Conservation (phyloP, 2,888 invertebrate species). For the Orthosia incerta region DNA sequence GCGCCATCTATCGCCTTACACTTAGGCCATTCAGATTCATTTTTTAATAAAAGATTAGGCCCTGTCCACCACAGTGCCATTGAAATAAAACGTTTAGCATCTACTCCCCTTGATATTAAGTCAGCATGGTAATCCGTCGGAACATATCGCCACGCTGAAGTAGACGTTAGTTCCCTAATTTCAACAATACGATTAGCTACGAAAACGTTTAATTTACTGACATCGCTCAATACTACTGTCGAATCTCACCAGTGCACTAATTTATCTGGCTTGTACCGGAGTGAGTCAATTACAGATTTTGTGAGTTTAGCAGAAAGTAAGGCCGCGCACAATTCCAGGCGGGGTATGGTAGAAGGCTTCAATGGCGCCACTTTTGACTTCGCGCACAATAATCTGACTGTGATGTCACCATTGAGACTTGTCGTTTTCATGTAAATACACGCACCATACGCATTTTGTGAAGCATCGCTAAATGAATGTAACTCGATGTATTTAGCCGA, state of each 20-base stretch:
- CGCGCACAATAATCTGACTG: too few relatives aligned
- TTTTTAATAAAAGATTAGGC: too few relatives aligned
- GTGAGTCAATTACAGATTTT: constrained; percentile 34
- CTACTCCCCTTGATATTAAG: constrained; percentile 56
- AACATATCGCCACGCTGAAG: constrained; percentile 57
- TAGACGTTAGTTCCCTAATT: too few relatives aligned
- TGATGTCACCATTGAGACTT: too few relatives aligned
- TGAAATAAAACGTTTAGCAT: constrained; percentile 16
- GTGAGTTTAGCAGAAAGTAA: constrained; percentile 1
- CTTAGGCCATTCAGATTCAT: too few relatives aligned
- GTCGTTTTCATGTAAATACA: too few relatives aligned
- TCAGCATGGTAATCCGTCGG: constrained; percentile 62
- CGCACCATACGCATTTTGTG: too few relatives aligned
- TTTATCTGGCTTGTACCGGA: constrained; percentile 30
- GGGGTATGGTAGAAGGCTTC: constrained; percentile 66
- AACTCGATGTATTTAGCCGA: too few relatives aligned
- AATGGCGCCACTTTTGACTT: too few relatives aligned
- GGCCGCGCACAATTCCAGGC: constrained; percentile 65
- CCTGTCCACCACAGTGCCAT: constrained; percentile 54
- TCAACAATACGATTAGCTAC: constrained; percentile 37
- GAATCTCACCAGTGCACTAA: constrained; percentile 64
- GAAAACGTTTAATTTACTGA: too few relatives aligned
- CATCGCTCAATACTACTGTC: constrained; percentile 52
- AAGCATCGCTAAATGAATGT: too few relatives aligned
- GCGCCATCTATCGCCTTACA: too few relatives aligned